Conservation (phyloP, 2,888 invertebrate species). For the Pseudococcus longispinus region DNA sequence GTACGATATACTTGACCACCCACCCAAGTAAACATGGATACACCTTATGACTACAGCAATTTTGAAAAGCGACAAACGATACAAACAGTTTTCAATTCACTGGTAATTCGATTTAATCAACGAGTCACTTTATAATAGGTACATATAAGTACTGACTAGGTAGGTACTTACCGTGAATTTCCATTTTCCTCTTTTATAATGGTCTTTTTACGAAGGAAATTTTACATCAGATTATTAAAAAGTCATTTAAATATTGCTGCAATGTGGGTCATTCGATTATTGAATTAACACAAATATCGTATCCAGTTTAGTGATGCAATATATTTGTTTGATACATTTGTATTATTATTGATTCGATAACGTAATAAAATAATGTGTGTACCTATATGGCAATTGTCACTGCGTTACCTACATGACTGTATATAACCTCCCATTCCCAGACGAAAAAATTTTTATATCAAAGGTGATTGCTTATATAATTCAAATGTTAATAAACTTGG, state of each 20-base stretch:
- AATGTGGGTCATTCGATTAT: constrained; percentile 35
- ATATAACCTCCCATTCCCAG: neutral
- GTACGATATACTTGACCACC: too few relatives aligned
- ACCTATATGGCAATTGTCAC: neutral
- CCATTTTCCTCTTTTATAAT: constrained; percentile 5
- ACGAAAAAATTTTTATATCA: neutral
- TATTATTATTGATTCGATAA: constrained; percentile 37
- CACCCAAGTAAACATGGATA: neutral
- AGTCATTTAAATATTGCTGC: neutral
- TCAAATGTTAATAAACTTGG: neutral
- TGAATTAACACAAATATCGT: constrained; percentile 40
- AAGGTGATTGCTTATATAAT: neutral
- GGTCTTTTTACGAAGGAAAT: neutral
- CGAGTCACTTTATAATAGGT: neutral
- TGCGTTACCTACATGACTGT: neutral
- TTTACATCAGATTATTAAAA: constrained; percentile 28
- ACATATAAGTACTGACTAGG: neutral
- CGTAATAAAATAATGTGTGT: neutral
- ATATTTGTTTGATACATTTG: neutral
- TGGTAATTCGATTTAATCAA: neutral
- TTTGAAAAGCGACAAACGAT: neutral
- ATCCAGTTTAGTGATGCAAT: constrained; percentile 16
- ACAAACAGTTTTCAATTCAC: neutral
- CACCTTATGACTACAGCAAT: too few relatives aligned
- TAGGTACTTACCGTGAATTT: neutral